Base-by-base conservation (phyloP, 2,797 vertebrate species). In the Takifugu rubripes region DNA sequence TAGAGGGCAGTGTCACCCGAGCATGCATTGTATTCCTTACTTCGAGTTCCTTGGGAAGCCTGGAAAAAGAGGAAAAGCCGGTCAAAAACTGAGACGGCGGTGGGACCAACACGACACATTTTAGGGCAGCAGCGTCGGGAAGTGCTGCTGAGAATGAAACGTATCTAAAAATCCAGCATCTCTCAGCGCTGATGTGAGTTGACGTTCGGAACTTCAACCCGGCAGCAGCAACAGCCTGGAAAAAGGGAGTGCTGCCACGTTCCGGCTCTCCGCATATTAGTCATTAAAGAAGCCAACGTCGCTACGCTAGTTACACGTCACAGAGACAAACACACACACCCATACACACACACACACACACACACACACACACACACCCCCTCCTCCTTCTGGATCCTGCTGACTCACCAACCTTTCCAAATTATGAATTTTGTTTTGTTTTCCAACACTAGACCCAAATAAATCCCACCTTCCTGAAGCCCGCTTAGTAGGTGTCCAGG, bases 11-110 rank as follows among this genome's bases (percentile, higher is more conserved):
- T 46, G 80, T 78, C 75, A 81, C 71, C 79, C 85, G 80, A 84
- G 82, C 66, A 85, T 81, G 75, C 91, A 91, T 92, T 83, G 83
- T 90, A 90, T 74, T 90, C 85, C 79, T 78, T 61, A 66, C 76
- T 56, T 62, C 59, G 72, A 75, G 61, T 74, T 67, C 75, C 75
- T 68, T 75, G 4, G 12, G 68, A 68, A 78, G 68, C 85, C 87
- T 88, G 81, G 47, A 31, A 70, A 82, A 62, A 87, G 66, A 82
- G n/a, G 33, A 72, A 79, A 73, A 40, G 77, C 57, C 4, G 52
- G 69, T 76, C 52, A 55, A 49, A 46, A 15, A 44, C 7, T 33
- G 2, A 6, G 26, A n/a, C 24, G 3, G 47, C 51, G 56, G 42
- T 1, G 43, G 47, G 4, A 25, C 36, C 24, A 25, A 53, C 29